A percentile compares a stretch with the other conserved stretches of the same genome.
Evolutionary conservation across 2,888 invertebrate species (phyloP).

Genomic region (Hyles lineata): DNA sequence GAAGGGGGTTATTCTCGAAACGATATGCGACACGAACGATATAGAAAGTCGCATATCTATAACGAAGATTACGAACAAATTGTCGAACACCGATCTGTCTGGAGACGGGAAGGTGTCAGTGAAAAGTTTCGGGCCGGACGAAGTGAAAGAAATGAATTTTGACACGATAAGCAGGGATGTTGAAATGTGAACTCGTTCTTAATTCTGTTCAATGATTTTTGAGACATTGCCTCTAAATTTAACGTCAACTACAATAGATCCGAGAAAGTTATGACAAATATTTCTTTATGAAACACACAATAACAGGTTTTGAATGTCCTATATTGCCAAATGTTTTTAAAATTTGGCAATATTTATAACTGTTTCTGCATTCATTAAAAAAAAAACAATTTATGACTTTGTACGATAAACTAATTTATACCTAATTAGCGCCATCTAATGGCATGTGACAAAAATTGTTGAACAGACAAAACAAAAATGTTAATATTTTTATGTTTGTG

Average conservation of each 20-base stretch:
- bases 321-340: too few species aligned
- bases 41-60: conserved; percentile 82
- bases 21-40: conserved; percentile 73
- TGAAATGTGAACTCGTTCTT: conserved; percentile 63
- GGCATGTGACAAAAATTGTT: not conserved
- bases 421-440: conserved; percentile 20
- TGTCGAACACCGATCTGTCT: conserved; percentile 71
- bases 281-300: too few species aligned
- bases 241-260: too few species aligned
- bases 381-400: too few species aligned
- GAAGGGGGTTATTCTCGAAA: conserved; percentile 70
- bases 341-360: too few species aligned
- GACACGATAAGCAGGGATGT: conserved; percentile 71
- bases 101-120: conserved; percentile 68
- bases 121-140: conserved; percentile 76
- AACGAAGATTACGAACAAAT: conserved; percentile 80
- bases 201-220: conserved; percentile 3
- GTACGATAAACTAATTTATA: too few species aligned
- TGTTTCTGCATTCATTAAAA: too few species aligned
- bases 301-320: too few species aligned
- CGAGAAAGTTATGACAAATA: too few species aligned
- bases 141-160: conserved; percentile 73
- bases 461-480: conserved; percentile 32
- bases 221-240: not conserved
- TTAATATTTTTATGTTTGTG: conserved; percentile 53